These are phyloP conservation scores for Drosophila putrida DNA, from an alignment of 2,888 invertebrate species.

Conservation along the genomic window DNA sequence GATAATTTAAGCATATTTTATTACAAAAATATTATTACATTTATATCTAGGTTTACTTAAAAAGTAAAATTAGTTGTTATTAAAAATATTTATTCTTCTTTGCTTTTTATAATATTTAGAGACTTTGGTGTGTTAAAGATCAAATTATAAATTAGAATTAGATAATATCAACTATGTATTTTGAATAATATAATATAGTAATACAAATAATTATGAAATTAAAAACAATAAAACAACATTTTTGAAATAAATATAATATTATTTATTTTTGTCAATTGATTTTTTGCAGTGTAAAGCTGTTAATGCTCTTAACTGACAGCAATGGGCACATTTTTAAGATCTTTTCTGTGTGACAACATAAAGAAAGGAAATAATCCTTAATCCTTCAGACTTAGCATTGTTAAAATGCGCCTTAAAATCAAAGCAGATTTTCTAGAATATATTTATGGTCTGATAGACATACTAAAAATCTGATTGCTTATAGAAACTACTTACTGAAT, in stretches of 20 bases:
- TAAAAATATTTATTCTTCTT: too few relatives aligned
- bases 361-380: conserved; percentile 1
- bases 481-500: not conserved
- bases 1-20: too few relatives aligned
- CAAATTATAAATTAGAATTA: too few relatives aligned
- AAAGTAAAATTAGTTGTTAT: too few relatives aligned
- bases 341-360: conserved; percentile 10
- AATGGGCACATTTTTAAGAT: conserved; percentile 49
- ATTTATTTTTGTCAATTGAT: not conserved
- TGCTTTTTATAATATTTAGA: too few relatives aligned
- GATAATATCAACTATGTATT: too few relatives aligned
- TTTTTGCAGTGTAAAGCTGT: conserved; percentile 13
- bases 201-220: not conserved
- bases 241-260: not conserved
- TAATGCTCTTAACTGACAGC: conserved; percentile 38
- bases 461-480: not conserved
- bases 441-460: not conserved
- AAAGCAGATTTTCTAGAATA: conserved; percentile 9
- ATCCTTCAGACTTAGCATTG: conserved; percentile 15
- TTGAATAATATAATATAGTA: not conserved
- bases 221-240: too few relatives aligned
- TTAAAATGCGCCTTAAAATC: conserved; percentile 8
- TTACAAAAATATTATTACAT: too few relatives aligned
- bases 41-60: too few relatives aligned
- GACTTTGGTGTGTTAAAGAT: too few relatives aligned